Base-by-base conservation (phyloP, 2,888 invertebrate genomes). In the Cheilosia soror region DNA sequence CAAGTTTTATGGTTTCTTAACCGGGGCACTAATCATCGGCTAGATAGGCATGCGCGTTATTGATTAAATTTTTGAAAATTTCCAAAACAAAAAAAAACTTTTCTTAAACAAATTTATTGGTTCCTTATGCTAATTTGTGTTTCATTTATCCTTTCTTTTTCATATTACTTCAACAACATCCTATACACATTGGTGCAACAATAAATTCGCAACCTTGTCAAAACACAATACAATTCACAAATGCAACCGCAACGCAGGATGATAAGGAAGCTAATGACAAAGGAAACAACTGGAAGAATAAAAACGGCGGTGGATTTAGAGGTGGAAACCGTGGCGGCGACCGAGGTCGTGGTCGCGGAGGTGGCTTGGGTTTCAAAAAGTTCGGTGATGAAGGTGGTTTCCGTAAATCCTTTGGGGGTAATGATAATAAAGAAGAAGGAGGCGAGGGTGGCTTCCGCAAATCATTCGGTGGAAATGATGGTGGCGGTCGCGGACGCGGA, bases 51-150 rank as follows among this genome's bases (percentile, higher is more conserved):
- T 49, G 20, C n/a, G 31, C 7, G 62, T 62, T 53, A 72, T 71
- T 37, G 49, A 51, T 20, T 49, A 4, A 20, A 31, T 51, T 13
- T 51, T n/a, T 9, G 20, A 68, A 40, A 55, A 42, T 53, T 29
- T 44, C 31, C 27, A 25, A n/a, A 40, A 40, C 40, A 53, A 53
- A 33, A 27, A 31, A 71, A 13, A 68, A 53, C 2, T 20, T 20
- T 20, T 20, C 20, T 20, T 20, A 20, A 60, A 33, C 55, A 62
- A 44, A 27, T 57, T 44, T 51, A 53, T 75, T 65, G 72, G 62
- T 76, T 69, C 71, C 63, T 78, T 75, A 93, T 92, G 90, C 92
- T 93, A 91, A 92, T 92, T 89, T 91, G 90, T 91, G 91, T 91
- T 90, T 90, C 89, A 89, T 90, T 89, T 92, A 88, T 93, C 89